A percentile compares a stretch with the other conserved stretches of the same genome.
Evolutionary conservation across 2,113 vertebrate species (phyloP).

Genomic region (Elgaria multicarinata): DNA sequence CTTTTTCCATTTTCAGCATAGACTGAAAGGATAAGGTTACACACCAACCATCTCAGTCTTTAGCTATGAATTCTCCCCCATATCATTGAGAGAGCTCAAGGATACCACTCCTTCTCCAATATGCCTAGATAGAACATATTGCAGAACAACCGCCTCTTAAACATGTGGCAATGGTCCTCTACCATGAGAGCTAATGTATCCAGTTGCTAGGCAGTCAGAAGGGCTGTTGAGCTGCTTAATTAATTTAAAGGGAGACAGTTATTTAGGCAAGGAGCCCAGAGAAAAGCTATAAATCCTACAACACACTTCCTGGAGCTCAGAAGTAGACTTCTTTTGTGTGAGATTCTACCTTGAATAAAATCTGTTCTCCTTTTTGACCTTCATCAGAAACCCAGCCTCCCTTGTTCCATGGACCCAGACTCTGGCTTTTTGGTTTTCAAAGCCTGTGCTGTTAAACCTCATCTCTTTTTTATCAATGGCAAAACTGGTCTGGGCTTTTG

Average conservation of each 20-base stretch:
- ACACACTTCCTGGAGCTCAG: neutral
- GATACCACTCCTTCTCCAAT: neutral
- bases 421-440: neutral
- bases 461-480: neutral
- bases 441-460: slow-evolving; percentile 11
- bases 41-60: neutral
- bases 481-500: neutral
- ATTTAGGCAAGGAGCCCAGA: neutral
- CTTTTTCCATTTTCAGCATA: neutral
- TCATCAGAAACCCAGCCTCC: neutral
- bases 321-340: neutral
- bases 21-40: neutral
- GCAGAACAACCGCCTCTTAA: neutral
- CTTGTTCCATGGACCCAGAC: neutral
- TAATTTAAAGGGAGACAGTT: slow-evolving; percentile 20
- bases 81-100: neutral
- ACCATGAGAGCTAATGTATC: neutral
- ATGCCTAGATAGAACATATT: neutral
- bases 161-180: neutral
- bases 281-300: slow-evolving; percentile 3
- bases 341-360: slow-evolving; percentile 1
- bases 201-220: neutral
- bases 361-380: neutral
- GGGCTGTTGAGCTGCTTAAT: neutral
- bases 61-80: neutral